phyloP scores from a whole-genome alignment of 2,888 invertebrate species.

The Globia sparganii region DNA sequence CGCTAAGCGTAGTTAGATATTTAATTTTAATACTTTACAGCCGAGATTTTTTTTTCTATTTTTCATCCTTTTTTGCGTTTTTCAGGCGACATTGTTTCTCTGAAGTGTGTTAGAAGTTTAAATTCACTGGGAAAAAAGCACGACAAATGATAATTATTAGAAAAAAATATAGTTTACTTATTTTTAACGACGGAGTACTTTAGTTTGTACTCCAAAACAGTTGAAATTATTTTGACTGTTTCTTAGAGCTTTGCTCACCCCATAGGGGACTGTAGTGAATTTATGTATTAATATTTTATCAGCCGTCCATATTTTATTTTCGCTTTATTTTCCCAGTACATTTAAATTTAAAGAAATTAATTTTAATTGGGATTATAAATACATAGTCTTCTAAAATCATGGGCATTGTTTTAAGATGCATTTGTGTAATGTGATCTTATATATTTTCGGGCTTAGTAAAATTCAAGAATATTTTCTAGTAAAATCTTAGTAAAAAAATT shows the following conservation, averaged over 20 bases:
- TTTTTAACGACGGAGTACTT: conserved; percentile 37
- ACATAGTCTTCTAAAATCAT: conserved; percentile 62
- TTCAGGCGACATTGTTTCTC: conserved; percentile 40
- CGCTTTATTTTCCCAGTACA: conserved; percentile 61
- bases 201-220: conserved; percentile 40
- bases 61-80: conserved; percentile 69
- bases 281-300: conserved; percentile 54
- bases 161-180: conserved; percentile 47
- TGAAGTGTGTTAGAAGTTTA: conserved; percentile 47
- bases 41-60: conserved; percentile 72
- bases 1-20: conserved; percentile 81
- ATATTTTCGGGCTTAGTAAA: conserved; percentile 60
- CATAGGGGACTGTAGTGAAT: conserved; percentile 52
- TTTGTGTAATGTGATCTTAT: conserved; percentile 69
- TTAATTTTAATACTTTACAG: conserved; percentile 76
- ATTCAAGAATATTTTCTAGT: conserved; percentile 54
- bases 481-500: conserved; percentile 49
- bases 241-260: conserved; percentile 52
- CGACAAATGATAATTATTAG: conserved; percentile 63
- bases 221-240: conserved; percentile 40
- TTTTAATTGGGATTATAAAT: conserved; percentile 51
- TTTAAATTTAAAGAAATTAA: conserved; percentile 56
- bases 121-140: conserved; percentile 61
- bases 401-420: conserved; percentile 74
- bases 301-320: conserved; percentile 64